phyloP scores from a whole-genome alignment of 2,888 invertebrate genomes.

The Diaprepes abbreviatus region DNA sequence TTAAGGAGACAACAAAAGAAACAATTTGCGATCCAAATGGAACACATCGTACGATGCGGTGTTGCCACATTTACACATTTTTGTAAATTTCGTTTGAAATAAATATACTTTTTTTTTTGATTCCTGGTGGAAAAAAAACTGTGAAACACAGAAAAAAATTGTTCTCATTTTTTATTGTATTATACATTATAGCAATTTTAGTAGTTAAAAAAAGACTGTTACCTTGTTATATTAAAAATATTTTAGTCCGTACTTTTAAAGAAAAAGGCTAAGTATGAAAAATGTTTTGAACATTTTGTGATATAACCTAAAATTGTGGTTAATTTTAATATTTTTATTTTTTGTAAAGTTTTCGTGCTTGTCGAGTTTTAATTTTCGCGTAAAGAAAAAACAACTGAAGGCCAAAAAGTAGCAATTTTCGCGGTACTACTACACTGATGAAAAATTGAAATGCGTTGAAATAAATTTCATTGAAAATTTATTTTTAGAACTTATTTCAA shows the following conservation, averaged over 20 bases:
- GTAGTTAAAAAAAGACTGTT: conserved; percentile 69
- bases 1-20: too few species aligned
- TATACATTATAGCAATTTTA: conserved; percentile 55
- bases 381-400: conserved; percentile 49
- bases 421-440: conserved; percentile 3
- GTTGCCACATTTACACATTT: too few species aligned
- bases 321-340: conserved; percentile 58
- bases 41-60: too few species aligned
- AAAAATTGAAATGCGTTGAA: conserved; percentile 4
- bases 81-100: too few species aligned
- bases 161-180: conserved; percentile 38
- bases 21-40: too few species aligned
- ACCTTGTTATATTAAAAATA: conserved; percentile 62
- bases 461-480: neutral
- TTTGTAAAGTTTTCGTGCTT: conserved; percentile 61
- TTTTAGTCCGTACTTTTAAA: conserved; percentile 59
- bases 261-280: conserved; percentile 63
- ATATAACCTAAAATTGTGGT: conserved; percentile 63
- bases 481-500: neutral
- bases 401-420: conserved; percentile 58
- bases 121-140: too few species aligned
- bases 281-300: conserved; percentile 68
- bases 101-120: too few species aligned
- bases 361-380: conserved; percentile 51
- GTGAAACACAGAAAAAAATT: conserved; percentile 8